Base-by-base conservation (phyloP, 1,140 invertebrate species). In the Leptinotarsa defecta region DNA sequence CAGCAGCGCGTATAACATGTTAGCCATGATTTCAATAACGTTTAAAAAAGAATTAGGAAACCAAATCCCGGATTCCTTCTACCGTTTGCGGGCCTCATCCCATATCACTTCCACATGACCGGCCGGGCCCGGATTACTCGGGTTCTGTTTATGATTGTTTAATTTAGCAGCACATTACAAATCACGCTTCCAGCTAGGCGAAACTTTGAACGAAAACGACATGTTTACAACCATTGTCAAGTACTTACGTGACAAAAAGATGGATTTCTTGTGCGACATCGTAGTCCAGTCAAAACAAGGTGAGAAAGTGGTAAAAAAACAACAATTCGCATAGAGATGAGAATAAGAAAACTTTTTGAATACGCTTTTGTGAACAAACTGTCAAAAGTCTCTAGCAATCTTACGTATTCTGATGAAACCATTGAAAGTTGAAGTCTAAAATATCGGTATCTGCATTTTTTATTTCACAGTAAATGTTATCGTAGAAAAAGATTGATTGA, bases 61-160 rank as follows among this genome's bases (percentile, higher is more conserved):
- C 61, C 34, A 73, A 73, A 73, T 73, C 71, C 48, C 34, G 48
- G 19, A 49, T 19, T 52, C n/a, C 22, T 22, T 61, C 71, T 73
- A 65, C 61, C 34, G 71, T 48, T 64, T 20, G n/a, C 49, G 19
- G 70, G 57, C 20, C 57, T 48, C 70, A 43, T 65, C 71, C 71
- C 71, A 64, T 73, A 73, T 73, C 71, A 73, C 48, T 72, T 73
- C 63, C 71, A 73, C 52, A 48, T 65, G 71, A 65, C 62, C 48
- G 62, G 5, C 20, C 11, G 27, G 57, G 17, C n/a, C 73, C 76
- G 70, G 73, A 67, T 77, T 77, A 77, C 73, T 65, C 19, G 57
- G 69, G 73, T 62, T 72, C 67, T 67, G 63, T 77, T 73, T 77
- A 72, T 77, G 74, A 77, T 77, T 77, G 76, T 77, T 77, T 77